Base-by-base conservation (phyloP, 1,140 invertebrate species). In the Aporrectodea caliginosa region DNA sequence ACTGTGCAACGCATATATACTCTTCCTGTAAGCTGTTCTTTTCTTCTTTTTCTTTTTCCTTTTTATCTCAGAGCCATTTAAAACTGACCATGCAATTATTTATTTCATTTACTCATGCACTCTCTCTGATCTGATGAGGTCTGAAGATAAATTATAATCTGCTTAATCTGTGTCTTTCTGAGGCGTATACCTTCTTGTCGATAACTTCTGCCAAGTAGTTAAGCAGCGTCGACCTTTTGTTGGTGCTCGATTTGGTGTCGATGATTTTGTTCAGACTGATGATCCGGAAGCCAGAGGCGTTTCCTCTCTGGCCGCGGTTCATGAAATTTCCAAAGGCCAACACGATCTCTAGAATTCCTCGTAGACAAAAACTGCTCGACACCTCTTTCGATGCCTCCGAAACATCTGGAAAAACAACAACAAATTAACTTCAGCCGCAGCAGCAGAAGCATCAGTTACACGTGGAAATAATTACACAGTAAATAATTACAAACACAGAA, bases 151-250 rank as follows among this genome's bases (percentile, higher is more conserved):
- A n/a, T n/a, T n/a, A n/a, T n/a, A n/a, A n/a, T n/a, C n/a, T n/a
- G n/a, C n/a, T n/a, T n/a, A n/a, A n/a, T n/a, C n/a, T n/a, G n/a
- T n/a, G n/a, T n/a, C n/a, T n/a, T n/a, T n/a, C n/a, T n/a, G n/a
- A n/a, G n/a, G n/a, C n/a, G n/a, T 58, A 58, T 58, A 58, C 92
- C 90, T 96, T 94, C 82, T 93, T 93, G 86, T 98, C 95, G 14
- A 97, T 90, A 77, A 95, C 91, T 83, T 97, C 93, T 43, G 97
- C 93, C 14, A 99, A 90, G 86, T 96, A 98, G 88, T 99, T 97
- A 27, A 99, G 89, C 16, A 99, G 90, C 0, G 96, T 98, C n/a
- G 95, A 93, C 83, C 96, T 95, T 83, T 95, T 93, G 16, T 93
- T 91, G 32, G 93, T 92, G 82, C 94, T 94, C 2, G 96, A 97